These are phyloP conservation scores for Rallus crepitans DNA, from an alignment of 2,797 vertebrate species.

Conservation along the genomic window DNA sequence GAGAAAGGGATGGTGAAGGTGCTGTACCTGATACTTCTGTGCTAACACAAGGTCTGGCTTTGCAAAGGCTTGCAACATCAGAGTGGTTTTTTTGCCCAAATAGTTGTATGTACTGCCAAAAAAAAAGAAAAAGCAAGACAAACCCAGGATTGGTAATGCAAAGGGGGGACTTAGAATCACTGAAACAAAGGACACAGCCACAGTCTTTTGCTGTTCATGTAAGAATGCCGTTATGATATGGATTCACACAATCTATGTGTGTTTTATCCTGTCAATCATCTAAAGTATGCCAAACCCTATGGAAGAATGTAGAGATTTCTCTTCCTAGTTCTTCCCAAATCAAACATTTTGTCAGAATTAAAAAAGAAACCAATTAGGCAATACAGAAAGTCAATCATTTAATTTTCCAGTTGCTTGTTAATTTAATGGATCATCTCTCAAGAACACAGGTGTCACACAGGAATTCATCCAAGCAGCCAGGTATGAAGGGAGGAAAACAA, in stretches of 20 bases:
- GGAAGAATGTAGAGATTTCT: neutral
- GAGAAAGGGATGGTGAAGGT: neutral
- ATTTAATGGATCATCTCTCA: neutral
- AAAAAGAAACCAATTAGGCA: neutral
- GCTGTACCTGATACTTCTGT: constrained; percentile 86
- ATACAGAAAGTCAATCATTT: neutral
- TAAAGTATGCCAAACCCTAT: neutral
- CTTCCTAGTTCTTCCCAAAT: neutral
- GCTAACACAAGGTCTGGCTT: constrained; percentile 80
- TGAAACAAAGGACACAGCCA: neutral
- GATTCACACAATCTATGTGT: neutral
- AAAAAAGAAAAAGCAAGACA: neutral
- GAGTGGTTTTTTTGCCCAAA: constrained; percentile 80
- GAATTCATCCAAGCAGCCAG: neutral
- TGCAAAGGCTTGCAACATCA: constrained; percentile 86
- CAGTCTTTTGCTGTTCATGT: neutral
- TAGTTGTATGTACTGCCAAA: constrained; percentile 93
- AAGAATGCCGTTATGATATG: neutral
- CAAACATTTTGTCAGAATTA: neutral
- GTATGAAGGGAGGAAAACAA: neutral
- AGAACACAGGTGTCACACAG: neutral
- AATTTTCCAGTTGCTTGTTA: neutral
- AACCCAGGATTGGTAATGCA: neutral
- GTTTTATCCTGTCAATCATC: neutral
- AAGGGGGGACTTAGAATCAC: neutral